Evolutionary conservation across 1,140 invertebrate genomes (phyloP).

Genomic region (Kradibia gibbosae): DNA sequence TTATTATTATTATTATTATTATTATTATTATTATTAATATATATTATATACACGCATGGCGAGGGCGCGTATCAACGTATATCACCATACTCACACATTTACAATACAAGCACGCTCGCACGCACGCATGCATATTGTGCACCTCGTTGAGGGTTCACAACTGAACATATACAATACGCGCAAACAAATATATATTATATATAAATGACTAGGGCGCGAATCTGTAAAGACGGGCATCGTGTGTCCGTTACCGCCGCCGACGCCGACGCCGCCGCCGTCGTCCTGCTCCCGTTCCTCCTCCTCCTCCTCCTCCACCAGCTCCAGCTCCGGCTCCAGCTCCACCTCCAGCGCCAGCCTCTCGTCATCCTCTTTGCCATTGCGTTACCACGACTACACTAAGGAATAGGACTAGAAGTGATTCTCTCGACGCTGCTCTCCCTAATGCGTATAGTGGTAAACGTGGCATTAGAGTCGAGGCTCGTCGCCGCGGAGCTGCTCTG

Average conservation of each 20-base stretch:
- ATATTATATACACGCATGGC: constrained; percentile 34
- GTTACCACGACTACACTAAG: constrained; percentile 60
- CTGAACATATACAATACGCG: constrained; percentile 20
- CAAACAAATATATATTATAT: constrained; percentile 52
- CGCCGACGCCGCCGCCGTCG: neutral
- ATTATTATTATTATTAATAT: no score
- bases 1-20: no score
- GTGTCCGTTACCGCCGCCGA: constrained; percentile 38
- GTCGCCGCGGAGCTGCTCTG: constrained; percentile 47
- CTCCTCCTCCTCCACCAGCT: neutral
- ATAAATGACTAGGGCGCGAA: constrained; percentile 69
- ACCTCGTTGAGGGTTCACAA: neutral
- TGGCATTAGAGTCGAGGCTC: constrained; percentile 57
- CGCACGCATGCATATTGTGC: constrained; percentile 56
- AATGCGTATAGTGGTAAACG: constrained; percentile 70
- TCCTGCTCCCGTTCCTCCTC: neutral
- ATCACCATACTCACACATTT: constrained; percentile 56
- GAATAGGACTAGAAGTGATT: constrained; percentile 73
- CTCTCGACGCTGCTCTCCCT: constrained; percentile 71
- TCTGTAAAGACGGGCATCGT: constrained; percentile 59
- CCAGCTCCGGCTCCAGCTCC: neutral
- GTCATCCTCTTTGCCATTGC: neutral
- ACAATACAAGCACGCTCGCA: constrained; percentile 54
- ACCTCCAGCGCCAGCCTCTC: neutral
- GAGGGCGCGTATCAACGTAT: constrained; percentile 42